Conservation (phyloP, 2,888 invertebrate species). For the Dynastes hyllus region DNA sequence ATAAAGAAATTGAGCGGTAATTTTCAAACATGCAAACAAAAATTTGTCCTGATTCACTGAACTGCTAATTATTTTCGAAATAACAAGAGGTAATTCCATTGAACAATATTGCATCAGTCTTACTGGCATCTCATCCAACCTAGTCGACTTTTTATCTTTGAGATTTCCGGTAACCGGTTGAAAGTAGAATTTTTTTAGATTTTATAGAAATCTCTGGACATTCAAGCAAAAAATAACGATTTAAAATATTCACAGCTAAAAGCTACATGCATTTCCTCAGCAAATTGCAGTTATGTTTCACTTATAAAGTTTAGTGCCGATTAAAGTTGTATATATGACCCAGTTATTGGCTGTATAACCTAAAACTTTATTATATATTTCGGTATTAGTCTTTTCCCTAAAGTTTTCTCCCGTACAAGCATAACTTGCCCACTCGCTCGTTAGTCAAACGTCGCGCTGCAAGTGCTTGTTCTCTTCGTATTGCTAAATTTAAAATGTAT, state of each 20-base stretch:
- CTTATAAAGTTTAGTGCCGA: neutral
- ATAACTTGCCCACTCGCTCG: neutral
- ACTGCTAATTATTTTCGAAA: no score
- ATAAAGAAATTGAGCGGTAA: no score
- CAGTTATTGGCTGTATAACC: neutral
- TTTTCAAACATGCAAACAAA: no score
- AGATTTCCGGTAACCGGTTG: neutral
- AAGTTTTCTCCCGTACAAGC: slow-evolving; percentile 5
- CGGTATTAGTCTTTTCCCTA: neutral
- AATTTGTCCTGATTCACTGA: no score
- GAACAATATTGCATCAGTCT: no score
- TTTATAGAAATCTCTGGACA: no score
- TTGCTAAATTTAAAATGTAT: slow-evolving; percentile 12
- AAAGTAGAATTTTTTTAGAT: neutral
- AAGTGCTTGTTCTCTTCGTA: neutral
- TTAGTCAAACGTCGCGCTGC: neutral
- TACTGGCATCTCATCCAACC: neutral
- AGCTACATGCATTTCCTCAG: no score
- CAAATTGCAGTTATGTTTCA: no score
- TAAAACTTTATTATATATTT: slow-evolving; percentile 7
- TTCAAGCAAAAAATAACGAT: no score
- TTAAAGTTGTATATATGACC: slow-evolving; percentile 9
- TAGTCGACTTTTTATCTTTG: no score
- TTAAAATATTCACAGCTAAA: no score
- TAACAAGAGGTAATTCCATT: no score